phyloP scores from a whole-genome alignment of 1,140 invertebrate genomes.

The Polypedilum pembai region DNA sequence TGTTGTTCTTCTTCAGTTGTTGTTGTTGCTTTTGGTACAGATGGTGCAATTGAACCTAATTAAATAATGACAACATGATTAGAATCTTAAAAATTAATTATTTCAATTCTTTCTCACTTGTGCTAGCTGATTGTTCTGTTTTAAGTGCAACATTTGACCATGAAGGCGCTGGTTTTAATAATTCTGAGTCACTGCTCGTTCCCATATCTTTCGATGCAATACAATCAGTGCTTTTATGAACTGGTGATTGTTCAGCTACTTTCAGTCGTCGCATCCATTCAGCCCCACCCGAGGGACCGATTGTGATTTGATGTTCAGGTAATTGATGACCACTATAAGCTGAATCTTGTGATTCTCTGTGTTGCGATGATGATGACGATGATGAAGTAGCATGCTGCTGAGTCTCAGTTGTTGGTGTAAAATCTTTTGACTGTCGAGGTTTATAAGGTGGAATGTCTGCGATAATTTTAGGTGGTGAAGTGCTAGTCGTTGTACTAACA shows the following conservation, averaged over 20 bases:
- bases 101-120: constrained; percentile 32
- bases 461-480: constrained; percentile 41
- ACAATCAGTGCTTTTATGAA: constrained; percentile 60
- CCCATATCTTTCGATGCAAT: constrained; percentile 52
- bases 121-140: neutral
- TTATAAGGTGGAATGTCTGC: constrained; percentile 49
- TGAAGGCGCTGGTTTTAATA: constrained; percentile 41
- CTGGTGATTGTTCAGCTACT: constrained; percentile 46
- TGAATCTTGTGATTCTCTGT: neutral
- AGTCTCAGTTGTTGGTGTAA: neutral
- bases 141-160: constrained; percentile 40
- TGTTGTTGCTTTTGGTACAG: constrained; percentile 33
- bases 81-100: constrained; percentile 37
- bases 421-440: constrained; percentile 45
- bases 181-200: constrained; percentile 35
- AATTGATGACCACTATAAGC: constrained; percentile 32
- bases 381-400: neutral
- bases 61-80: constrained; percentile 34
- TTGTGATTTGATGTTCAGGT: constrained; percentile 50
- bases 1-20: constrained; percentile 14
- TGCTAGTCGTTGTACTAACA: constrained; percentile 36
- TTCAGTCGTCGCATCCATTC: constrained; percentile 56
- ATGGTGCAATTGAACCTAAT: constrained; percentile 39
- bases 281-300: constrained; percentile 54
- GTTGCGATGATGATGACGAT: constrained; percentile 9